These are phyloP conservation scores for Takifugu flavidus DNA, from an alignment of 2,113 vertebrate genomes.

Conservation along the genomic window DNA sequence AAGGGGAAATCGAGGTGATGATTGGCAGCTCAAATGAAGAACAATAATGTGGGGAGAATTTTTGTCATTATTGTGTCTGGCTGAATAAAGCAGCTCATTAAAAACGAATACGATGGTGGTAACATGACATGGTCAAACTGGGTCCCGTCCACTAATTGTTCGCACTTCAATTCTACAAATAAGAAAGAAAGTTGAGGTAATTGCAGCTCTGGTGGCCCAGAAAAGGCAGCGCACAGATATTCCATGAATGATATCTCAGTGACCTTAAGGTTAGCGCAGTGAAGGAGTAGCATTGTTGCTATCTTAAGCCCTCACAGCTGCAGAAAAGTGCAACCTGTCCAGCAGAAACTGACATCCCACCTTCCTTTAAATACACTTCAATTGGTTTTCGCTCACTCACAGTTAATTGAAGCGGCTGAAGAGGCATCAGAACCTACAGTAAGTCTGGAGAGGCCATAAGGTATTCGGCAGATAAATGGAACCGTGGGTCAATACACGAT, in stretches of 20 bases:
- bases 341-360: no score
- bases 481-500: conserved; percentile 2
- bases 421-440: conserved; percentile 6
- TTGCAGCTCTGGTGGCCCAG: no score
- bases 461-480: conserved; percentile 36
- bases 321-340: no score
- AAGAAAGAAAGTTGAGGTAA: no score
- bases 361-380: no score
- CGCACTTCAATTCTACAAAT: neutral
- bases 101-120: neutral
- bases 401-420: conserved; percentile 7
- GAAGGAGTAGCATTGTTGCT: no score
- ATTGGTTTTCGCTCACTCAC: neutral
- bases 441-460: conserved; percentile 3
- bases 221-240: no score
- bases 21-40: conserved; percentile 23
- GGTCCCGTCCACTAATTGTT: neutral
- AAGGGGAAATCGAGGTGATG: conserved; percentile 2
- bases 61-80: neutral
- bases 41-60: conserved; percentile 7
- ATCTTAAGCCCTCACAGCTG: no score
- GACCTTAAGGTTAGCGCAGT: no score
- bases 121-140: neutral
- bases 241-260: no score
- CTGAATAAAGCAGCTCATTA: conserved; percentile 1